Evolutionary conservation across 92 coral and sea anemone genomes (phyloP), one percentile per base, ranked within the genome.

Genomic region (Palythoa caribaeorum): DNA sequence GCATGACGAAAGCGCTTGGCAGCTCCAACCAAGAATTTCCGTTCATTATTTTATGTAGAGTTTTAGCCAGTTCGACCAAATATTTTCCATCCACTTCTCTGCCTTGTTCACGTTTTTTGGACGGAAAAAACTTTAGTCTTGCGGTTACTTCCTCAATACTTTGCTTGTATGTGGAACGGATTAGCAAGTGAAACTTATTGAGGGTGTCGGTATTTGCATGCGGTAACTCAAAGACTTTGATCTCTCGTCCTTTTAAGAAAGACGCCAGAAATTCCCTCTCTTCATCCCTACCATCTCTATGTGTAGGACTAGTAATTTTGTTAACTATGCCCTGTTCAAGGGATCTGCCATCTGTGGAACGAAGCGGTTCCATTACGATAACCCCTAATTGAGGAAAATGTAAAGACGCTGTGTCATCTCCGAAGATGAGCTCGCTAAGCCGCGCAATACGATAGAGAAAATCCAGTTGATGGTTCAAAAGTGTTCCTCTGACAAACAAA

Each of bases 11-110:
- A 14, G 87, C 88, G 74, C 88, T 85, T 73, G 93, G 81, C 76
- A 93, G 73, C 9, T 86, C 83, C 48, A 83, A 75, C 95, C 95
- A 93, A 6, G 95, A 90, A 76, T 93, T 93, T 17, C 69, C 84
- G 52, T 90, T 93, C 90, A 93, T 71, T 13, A 90, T 91, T 8
- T 38, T 84, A 15, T 78, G 40, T 13, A 90, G 88, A 17, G 39
- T 90, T 36, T 73, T 60, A 6, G 95, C 92, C 55, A 93, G 76
- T 5, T 78, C 80, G 16, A 87, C 87, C 47, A 88, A 17, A 89
- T 88, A 76, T 79, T 28, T 81, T 44, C 93, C 93, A 47, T 90
- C 90, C 92, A 88, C 80, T 38, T 63, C 52, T 68, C 90, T 88
- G 38, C 93, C 95, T 47, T 77, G n/a, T 11, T 69, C 62, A 44